phyloP scores from a whole-genome alignment of 2,797 vertebrate species.

The Thalassophryne amazonica region DNA sequence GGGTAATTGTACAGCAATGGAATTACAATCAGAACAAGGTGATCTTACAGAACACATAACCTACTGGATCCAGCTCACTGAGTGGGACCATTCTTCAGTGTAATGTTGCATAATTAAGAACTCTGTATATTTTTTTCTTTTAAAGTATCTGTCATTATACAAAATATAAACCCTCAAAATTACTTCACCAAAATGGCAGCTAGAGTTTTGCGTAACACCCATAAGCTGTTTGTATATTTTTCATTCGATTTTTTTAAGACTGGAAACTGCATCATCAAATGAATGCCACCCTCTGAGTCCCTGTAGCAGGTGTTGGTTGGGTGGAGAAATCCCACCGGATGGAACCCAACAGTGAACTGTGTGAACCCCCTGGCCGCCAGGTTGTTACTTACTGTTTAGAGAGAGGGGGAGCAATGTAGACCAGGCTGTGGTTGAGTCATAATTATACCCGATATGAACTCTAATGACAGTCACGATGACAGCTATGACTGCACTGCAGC shows the following conservation, averaged over 20 bases:
- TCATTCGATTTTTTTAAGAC: background rate
- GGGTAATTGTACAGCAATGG: no score
- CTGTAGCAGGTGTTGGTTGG: conserved; percentile 30
- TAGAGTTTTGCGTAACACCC: background rate
- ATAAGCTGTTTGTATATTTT: background rate
- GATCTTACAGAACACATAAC: no score
- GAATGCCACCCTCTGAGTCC: background rate
- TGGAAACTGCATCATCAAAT: background rate
- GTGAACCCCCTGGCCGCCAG: conserved; percentile 2
- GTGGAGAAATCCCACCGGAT: conserved; percentile 11
- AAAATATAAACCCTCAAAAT: no score
- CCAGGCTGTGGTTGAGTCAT: conserved; percentile 8
- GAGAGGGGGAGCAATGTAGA: background rate
- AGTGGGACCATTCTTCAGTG: conserved; percentile 5
- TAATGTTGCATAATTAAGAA: no score
- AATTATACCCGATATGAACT: conserved; percentile 4
- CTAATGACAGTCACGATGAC: conserved; percentile 1
- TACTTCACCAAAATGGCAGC: no score
- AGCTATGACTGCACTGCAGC: background rate
- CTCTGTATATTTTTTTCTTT: no score
- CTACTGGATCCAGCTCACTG: no score
- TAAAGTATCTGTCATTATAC: no score
- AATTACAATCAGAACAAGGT: no score
- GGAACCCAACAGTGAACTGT: conserved; percentile 8
- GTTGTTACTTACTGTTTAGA: conserved; percentile 9